Conservation (phyloP, 2,888 invertebrate genomes). For the Seira musarum region DNA sequence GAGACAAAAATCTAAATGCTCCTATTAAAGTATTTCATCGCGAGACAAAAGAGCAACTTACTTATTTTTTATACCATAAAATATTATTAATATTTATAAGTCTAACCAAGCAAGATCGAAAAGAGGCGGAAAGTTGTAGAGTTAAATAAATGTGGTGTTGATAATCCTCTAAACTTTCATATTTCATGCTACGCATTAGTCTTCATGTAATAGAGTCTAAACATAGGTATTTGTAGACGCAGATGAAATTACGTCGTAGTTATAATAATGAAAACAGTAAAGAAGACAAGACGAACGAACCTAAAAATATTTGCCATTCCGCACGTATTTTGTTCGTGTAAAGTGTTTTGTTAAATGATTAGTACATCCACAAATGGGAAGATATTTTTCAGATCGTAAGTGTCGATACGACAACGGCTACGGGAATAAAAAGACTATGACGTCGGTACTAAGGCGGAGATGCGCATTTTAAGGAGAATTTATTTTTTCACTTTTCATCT, state of each 20-base stretch:
- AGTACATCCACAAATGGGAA: background rate
- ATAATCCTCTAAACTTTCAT: background rate
- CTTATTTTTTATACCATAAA: background rate
- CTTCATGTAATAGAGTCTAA: no score
- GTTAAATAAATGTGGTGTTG: background rate
- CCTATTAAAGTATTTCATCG: conserved; percentile 2
- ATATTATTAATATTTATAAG: conserved; percentile 1
- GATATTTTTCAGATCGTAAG: no score
- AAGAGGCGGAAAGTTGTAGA: background rate
- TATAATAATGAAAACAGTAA: no score
- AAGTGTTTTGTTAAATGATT: background rate
- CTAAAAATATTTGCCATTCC: background rate
- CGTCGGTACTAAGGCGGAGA: no score
- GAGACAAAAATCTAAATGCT: background rate
- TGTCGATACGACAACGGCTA: no score
- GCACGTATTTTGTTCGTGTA: background rate
- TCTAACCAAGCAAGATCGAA: background rate
- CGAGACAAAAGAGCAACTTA: conserved; percentile 4
- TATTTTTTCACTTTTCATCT: no score
- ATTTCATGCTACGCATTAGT: no score
- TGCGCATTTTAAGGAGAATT: no score
- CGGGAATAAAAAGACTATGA: no score
- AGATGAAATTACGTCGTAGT: background rate
- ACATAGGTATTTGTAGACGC: no score
- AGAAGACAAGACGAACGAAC: background rate